Conservation (phyloP, 2,888 invertebrate species). For the Eustalomyia histrio region DNA sequence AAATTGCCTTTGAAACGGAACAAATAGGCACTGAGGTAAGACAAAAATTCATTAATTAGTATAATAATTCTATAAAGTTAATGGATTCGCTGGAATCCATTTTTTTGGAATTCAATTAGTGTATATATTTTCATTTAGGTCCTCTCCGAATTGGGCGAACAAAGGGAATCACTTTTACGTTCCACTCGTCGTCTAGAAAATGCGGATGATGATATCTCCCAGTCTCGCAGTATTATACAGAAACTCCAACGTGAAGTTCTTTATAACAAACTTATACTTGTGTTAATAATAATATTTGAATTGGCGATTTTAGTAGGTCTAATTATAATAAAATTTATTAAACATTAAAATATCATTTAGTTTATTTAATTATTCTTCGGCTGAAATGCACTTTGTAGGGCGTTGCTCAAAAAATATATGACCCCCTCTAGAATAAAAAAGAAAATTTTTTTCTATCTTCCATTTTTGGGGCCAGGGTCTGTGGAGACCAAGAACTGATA, state of each 20-base stretch:
- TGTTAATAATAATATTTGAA: slow-evolving; percentile 87
- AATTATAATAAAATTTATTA: slow-evolving; percentile 83
- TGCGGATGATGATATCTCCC: slow-evolving; percentile 86
- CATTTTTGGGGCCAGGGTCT: no score
- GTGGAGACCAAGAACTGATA: no score
- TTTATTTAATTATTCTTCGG: no score
- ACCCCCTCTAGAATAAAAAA: no score
- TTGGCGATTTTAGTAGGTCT: slow-evolving; percentile 83
- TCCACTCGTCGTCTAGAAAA: slow-evolving; percentile 84
- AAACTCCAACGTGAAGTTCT: slow-evolving; percentile 85
- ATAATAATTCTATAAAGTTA: no score
- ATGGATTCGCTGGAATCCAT: no score
- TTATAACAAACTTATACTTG: slow-evolving; percentile 87
- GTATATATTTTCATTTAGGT: slow-evolving; percentile 78
- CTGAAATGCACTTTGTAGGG: no score
- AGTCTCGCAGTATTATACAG: slow-evolving; percentile 83
- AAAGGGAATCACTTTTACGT: slow-evolving; percentile 86
- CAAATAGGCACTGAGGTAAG: slow-evolving; percentile 85
- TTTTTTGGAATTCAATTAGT: no score
- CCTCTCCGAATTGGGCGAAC: slow-evolving; percentile 86
- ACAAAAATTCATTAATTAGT: no score
- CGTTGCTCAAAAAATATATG: no score
- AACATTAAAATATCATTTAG: slow-evolving; percentile 18
- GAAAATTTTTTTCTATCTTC: no score
- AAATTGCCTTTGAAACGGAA: slow-evolving; percentile 89